Evolutionary conservation across 37 sponge, comb jelly and placozoan genomes (phyloP), one percentile per base, ranked within the genome.

Genomic region (Cliona cf. orientalis): DNA sequence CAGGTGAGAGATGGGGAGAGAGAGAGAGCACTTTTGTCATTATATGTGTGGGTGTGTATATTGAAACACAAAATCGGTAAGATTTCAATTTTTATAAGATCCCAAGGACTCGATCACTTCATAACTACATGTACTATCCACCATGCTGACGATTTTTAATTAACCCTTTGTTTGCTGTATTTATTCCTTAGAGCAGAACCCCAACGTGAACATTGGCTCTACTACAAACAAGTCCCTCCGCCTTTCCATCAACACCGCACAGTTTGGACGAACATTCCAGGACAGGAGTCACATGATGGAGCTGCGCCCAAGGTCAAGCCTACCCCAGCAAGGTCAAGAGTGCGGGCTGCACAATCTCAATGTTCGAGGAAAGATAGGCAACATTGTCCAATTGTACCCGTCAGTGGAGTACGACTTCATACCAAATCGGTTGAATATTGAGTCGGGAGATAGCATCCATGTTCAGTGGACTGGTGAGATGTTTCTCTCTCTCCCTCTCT

Each of bases 361-460:
- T 29, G 99, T 98, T 29, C 81, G 99, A 34, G 99, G 99, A 1
- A 98, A 98, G 90, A 74, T 97, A 60, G 99, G 99, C 31, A 98
- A 98, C 75, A 98, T 98, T 62, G 99, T 98, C 22, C 99, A 99
- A 73, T 67, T 73, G 46, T 98, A 84, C 61, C 99, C 99, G 9
- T 73, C 97, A 0, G 99, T 98, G 72, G 99, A 98, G 76, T 98
- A 98, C 78, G 99, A 98, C 78, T 96, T 98, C 66, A 80, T 96
- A n/a, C 99, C 99, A 37, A 98, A 96, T 71, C 73, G 88, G 58
- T 72, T 94, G 46, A 55, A 40, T 0, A 70, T 96, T 2, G 38
- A 74, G 1, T 40, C 62, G 12, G 29, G 53, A 2, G 97, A 96
- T 26, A 65, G 82, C 28, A 42, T 98, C 62, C 99, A 98, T 82